phyloP scores from a whole-genome alignment of 1,140 invertebrate species.

The Microplitis demolitor region DNA sequence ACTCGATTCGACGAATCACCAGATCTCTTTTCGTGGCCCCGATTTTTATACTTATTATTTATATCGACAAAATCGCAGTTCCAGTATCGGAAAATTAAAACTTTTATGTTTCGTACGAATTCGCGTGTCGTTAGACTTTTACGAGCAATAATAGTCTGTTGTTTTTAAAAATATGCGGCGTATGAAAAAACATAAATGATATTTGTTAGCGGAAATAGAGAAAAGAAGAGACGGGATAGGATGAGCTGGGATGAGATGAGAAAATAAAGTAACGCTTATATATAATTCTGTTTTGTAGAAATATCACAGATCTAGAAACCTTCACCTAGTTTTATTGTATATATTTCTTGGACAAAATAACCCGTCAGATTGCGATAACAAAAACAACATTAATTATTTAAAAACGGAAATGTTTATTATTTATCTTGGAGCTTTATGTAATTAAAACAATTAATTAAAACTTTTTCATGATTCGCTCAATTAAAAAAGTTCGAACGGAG shows the following conservation, averaged over 20 bases:
- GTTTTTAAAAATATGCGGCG: no score
- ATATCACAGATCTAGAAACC: slow-evolving; percentile 20
- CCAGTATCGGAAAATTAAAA: no score
- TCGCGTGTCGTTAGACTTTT: no score
- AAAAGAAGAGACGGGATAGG: background rate
- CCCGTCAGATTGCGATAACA: background rate
- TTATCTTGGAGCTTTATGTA: no score
- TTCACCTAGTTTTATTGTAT: slow-evolving; percentile 35
- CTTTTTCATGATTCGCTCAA: no score
- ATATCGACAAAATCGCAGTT: no score
- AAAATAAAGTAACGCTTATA: slow-evolving; percentile 5
- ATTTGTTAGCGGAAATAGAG: background rate
- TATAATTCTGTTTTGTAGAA: slow-evolving; percentile 27
- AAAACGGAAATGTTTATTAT: no score
- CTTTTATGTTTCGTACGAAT: no score
- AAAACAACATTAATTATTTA: no score
- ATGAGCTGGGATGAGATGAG: background rate
- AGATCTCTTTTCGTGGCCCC: slow-evolving; percentile 2
- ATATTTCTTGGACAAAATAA: slow-evolving; percentile 18
- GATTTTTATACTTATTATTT: background rate
- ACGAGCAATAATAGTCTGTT: no score
- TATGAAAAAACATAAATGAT: background rate
- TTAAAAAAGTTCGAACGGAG: no score
- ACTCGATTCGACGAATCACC: slow-evolving; percentile 13
- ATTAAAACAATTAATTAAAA: no score